Evolutionary conservation across 2,113 vertebrate species (phyloP).

Genomic region (Gymnocephalus cernua): DNA sequence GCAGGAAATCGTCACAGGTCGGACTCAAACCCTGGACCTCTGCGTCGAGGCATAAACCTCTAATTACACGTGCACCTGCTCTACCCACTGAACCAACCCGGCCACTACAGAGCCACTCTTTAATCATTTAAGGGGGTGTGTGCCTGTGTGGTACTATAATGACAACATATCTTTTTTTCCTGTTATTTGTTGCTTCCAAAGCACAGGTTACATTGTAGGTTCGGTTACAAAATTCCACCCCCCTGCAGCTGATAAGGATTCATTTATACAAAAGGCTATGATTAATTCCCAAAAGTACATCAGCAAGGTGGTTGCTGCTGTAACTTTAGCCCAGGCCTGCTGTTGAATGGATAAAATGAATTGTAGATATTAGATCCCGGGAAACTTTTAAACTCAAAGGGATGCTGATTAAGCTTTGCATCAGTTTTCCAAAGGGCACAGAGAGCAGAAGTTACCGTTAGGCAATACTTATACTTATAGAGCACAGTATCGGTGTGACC

Average conservation of each 20-base stretch:
- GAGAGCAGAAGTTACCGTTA: background rate
- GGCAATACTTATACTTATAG: background rate
- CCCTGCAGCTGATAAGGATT: slow-evolving; percentile 8
- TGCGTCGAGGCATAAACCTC: too few relatives aligned
- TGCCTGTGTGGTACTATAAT: slow-evolving; percentile 19
- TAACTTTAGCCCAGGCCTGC: background rate
- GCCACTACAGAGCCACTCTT: slow-evolving; percentile 17
- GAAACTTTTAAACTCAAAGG: background rate
- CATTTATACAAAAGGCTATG: background rate
- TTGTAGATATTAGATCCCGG: background rate
- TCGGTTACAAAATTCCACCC: slow-evolving; percentile 3
- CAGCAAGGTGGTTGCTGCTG: background rate
- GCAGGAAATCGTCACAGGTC: too few relatives aligned
- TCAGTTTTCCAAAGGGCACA: slow-evolving; percentile 28
- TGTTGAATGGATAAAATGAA: slow-evolving; percentile 8
- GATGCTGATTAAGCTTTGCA: slow-evolving; percentile 8
- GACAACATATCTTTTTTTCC: slow-evolving; percentile 17
- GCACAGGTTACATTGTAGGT: background rate
- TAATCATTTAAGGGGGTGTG: slow-evolving; percentile 18
- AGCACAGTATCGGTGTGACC: background rate
- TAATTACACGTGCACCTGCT: too few relatives aligned
- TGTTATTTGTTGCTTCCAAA: slow-evolving; percentile 12
- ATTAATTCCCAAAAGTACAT: slow-evolving; percentile 17
- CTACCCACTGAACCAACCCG: too few relatives aligned
- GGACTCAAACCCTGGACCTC: too few relatives aligned